These are phyloP conservation scores for Apteryx owenii DNA, from an alignment of 2,113 vertebrate species.

Conservation along the genomic window DNA sequence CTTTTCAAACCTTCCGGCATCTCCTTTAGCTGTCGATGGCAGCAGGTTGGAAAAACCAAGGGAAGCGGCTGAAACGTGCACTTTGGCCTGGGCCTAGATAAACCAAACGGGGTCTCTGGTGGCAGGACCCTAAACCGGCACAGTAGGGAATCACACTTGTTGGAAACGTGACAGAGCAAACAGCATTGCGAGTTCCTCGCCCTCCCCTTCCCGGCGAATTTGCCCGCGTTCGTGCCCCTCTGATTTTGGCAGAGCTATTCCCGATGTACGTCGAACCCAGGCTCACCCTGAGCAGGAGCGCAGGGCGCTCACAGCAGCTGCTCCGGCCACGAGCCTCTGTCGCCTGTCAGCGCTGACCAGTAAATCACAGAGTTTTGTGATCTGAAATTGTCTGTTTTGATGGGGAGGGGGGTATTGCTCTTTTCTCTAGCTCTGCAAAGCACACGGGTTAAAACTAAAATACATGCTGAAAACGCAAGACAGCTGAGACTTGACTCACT, in stretches of 20 bases:
- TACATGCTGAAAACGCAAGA: fast-evolving
- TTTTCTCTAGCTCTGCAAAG: neutral
- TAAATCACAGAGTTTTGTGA: neutral
- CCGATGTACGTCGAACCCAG: neutral
- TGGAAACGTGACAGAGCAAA: neutral
- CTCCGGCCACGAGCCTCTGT: neutral
- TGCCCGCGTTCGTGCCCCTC: neutral
- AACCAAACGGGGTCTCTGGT: fast-evolving
- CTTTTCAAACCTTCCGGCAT: neutral
- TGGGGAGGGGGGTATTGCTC: neutral
- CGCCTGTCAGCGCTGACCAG: fast-evolving
- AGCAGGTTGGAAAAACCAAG: neutral
- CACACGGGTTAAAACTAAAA: neutral
- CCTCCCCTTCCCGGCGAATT: fast-evolving
- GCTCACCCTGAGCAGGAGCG: fast-evolving
- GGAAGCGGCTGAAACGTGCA: fast-evolving
- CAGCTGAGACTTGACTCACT: neutral
- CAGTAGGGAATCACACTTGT: neutral
- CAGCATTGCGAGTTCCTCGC: fast-evolving
- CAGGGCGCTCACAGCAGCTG: fast-evolving
- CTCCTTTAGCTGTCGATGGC: fast-evolving
- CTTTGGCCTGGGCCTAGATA: neutral
- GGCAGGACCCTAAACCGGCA: neutral
- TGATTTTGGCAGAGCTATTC: neutral
- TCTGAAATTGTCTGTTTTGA: neutral